Percentiles rank a stretch among this genome's conserved stretches.
Conservation (phyloP, 2,888 invertebrate species). For the Ornithoptera alexandrae region DNA sequence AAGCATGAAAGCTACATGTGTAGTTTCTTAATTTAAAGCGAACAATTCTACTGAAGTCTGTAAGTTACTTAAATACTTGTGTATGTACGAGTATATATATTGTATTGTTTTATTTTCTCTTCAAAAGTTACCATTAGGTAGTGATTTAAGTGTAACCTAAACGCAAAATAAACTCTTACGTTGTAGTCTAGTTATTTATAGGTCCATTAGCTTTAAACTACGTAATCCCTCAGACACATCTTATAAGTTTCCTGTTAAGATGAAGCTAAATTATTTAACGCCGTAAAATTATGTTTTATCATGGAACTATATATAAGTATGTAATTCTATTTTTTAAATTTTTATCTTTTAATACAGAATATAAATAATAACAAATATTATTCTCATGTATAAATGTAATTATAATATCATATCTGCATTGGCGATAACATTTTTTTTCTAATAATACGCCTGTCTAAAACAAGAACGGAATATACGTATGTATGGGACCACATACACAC, state of each 20-base stretch:
- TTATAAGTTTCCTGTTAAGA: slow-evolving; percentile 7
- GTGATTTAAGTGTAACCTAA: slow-evolving; percentile 23
- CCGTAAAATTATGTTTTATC: neutral
- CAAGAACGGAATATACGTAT: no score
- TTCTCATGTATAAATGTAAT: no score
- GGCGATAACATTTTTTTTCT: no score
- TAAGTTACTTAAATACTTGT: slow-evolving; percentile 2
- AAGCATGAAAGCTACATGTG: neutral
- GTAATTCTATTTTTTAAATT: no score
- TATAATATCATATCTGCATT: no score
- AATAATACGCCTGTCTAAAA: no score
- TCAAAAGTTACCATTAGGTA: slow-evolving; percentile 18
- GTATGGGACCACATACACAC: no score
- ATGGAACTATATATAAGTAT: no score
- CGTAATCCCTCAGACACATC: slow-evolving; percentile 21
- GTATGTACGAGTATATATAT: neutral
- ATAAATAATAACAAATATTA: no score
- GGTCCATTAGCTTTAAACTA: slow-evolving; percentile 28
- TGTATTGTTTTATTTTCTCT: slow-evolving; percentile 7
- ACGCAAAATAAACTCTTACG: slow-evolving; percentile 20
- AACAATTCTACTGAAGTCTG: neutral
- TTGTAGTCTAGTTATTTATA: slow-evolving; percentile 28
- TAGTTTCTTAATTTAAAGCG: neutral
- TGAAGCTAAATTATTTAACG: neutral
- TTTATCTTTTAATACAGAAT: no score